These are phyloP conservation scores for Phataginus tetradactyla DNA, from an alignment of 2,797 vertebrate genomes.

Conservation along the genomic window DNA sequence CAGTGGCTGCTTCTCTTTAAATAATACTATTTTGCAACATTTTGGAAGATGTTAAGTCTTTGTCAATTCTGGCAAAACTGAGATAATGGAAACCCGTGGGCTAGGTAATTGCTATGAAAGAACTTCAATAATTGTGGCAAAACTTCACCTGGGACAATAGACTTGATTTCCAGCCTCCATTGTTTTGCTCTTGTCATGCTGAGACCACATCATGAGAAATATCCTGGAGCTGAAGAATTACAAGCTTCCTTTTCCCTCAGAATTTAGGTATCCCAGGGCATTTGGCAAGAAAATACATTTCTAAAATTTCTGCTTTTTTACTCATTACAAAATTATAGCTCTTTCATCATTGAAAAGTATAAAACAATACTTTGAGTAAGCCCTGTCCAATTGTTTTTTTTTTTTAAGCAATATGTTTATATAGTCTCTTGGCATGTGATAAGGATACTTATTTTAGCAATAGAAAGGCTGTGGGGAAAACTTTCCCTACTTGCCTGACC, in stretches of 20 bases:
- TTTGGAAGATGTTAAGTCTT: constrained; percentile 31
- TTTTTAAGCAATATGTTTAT: neutral
- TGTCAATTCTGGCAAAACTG: neutral
- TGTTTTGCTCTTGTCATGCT: neutral
- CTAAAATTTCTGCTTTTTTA: neutral
- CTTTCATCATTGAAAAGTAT: neutral
- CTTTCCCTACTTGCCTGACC: neutral
- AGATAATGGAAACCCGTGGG: neutral
- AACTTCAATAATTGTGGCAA: constrained; percentile 28
- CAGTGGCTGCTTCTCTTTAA: neutral
- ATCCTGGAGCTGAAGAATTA: neutral
- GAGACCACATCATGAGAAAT: neutral
- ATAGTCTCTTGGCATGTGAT: neutral
- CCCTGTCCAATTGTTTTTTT: fast-evolving
- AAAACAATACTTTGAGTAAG: neutral
- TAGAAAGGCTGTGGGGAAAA: neutral
- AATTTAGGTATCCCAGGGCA: neutral
- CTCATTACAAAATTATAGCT: neutral
- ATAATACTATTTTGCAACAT: neutral
- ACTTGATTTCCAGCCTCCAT: neutral
- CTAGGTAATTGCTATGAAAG: neutral
- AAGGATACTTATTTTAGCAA: neutral
- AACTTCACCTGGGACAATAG: constrained; percentile 17
- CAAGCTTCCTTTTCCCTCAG: neutral
- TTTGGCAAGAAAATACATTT: neutral